A percentile compares a stretch with the other conserved stretches of the same genome.
These are phyloP conservation scores for Hetaerina americana DNA, from an alignment of 1,140 invertebrate species.

Conservation along the genomic window DNA sequence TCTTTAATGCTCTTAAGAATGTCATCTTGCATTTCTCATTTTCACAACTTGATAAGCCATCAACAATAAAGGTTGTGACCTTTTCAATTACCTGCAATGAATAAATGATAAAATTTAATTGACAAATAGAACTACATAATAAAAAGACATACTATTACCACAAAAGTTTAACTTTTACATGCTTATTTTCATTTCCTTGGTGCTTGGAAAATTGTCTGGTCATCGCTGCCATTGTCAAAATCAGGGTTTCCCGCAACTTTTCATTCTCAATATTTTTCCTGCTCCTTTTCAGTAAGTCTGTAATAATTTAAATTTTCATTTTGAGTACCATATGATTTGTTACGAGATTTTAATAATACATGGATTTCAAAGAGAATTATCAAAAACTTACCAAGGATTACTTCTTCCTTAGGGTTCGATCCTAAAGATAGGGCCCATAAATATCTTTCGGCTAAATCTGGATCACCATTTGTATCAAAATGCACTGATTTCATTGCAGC, in stretches of 20 bases:
- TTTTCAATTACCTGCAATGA: slow-evolving; percentile 28
- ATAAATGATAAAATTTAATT: not conserved
- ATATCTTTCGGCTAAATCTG: slow-evolving; percentile 53
- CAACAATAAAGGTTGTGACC: slow-evolving; percentile 33
- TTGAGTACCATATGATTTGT: not conserved
- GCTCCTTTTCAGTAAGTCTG: slow-evolving; percentile 22
- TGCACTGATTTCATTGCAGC: slow-evolving; percentile 49
- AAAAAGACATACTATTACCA: slow-evolving; percentile 9
- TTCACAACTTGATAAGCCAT: slow-evolving; percentile 37
- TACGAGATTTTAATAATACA: not conserved
- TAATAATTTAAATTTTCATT: not conserved
- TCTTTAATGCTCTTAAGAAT: slow-evolving; percentile 51
- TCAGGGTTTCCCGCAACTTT: slow-evolving; percentile 47
- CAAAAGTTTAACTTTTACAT: slow-evolving; percentile 7
- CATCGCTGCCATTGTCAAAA: slow-evolving; percentile 48
- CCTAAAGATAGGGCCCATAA: slow-evolving; percentile 54
- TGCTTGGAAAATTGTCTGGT: slow-evolving; percentile 19
- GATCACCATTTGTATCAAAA: slow-evolving; percentile 38
- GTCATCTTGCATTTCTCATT: slow-evolving; percentile 40
- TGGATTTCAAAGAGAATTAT: slow-evolving; percentile 5
- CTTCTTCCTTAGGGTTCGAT: slow-evolving; percentile 38
- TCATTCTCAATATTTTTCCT: slow-evolving; percentile 27
- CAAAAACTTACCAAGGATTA: slow-evolving; percentile 38
- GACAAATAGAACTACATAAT: slow-evolving; percentile 8
- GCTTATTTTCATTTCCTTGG: slow-evolving; percentile 7